Evolutionary conservation across 2,797 vertebrate genomes (phyloP).

Genomic region (Darevskia nairensis): DNA sequence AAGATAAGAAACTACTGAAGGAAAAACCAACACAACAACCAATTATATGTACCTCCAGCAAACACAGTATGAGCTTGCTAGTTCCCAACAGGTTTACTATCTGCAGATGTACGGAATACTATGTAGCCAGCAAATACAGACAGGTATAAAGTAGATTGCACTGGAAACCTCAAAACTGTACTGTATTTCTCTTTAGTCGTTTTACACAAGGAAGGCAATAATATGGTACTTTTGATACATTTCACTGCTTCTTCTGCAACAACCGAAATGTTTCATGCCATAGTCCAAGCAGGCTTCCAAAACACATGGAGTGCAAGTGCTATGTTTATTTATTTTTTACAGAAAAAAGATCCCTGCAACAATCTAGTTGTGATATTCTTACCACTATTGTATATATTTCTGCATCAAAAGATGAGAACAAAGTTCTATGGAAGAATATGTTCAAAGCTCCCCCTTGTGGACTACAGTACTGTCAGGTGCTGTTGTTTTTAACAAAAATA

Average conservation of each 20-base stretch:
- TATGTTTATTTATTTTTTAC: neutral
- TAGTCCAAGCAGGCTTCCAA: neutral
- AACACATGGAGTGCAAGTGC: neutral
- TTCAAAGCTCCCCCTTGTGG: constrained; percentile 69
- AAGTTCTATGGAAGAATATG: constrained; percentile 21
- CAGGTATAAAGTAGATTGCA: neutral
- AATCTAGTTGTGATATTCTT: neutral
- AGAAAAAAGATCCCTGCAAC: neutral
- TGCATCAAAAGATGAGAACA: neutral
- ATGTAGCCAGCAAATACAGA: neutral
- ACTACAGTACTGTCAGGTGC: neutral
- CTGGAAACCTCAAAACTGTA: rapidly evolving
- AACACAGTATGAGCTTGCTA: neutral
- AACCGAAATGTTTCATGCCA: neutral
- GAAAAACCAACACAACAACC: neutral
- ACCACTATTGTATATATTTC: neutral
- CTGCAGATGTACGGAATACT: neutral
- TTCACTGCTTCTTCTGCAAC: neutral
- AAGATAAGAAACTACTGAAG: neutral
- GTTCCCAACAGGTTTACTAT: neutral
- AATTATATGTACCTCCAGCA: neutral
- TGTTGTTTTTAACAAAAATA: neutral
- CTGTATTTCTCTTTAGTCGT: rapidly evolving
- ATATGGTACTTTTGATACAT: neutral
- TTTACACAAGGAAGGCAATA: neutral